These are phyloP conservation scores for Balearica regulorum DNA, from an alignment of 2,797 vertebrate species.

Conservation along the genomic window DNA sequence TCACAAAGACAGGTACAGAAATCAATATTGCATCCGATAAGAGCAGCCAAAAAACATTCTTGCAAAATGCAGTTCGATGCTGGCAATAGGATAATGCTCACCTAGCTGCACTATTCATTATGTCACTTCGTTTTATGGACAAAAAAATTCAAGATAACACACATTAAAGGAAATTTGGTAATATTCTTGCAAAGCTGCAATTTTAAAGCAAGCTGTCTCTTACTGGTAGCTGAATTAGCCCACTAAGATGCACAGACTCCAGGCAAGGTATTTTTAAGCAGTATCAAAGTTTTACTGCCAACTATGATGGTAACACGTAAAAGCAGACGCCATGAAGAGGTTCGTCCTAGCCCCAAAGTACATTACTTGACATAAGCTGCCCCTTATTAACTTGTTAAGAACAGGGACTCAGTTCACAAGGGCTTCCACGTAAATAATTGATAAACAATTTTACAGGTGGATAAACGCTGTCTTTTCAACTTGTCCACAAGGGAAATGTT, in stretches of 20 bases:
- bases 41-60: neutral
- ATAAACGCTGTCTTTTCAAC: conserved; percentile 20
- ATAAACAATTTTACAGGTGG: conserved; percentile 28
- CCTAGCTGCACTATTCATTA: neutral
- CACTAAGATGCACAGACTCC: neutral
- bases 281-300: neutral
- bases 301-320: neutral
- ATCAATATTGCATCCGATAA: conserved; percentile 37
- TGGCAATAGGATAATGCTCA: neutral
- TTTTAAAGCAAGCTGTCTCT: neutral
- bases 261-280: neutral
- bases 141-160: neutral
- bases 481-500: neutral
- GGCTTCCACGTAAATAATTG: neutral
- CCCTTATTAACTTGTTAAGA: conserved; percentile 41
- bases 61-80: neutral
- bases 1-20: conserved; percentile 33
- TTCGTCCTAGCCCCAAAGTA: neutral
- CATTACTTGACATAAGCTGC: conserved; percentile 14
- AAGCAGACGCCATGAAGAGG: neutral
- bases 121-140: neutral
- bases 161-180: neutral
- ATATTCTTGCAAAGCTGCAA: neutral
- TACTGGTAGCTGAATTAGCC: neutral
- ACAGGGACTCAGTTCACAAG: neutral